Conservation (phyloP, 2,888 invertebrate genomes). For the Ceratothoa steindachneri region DNA sequence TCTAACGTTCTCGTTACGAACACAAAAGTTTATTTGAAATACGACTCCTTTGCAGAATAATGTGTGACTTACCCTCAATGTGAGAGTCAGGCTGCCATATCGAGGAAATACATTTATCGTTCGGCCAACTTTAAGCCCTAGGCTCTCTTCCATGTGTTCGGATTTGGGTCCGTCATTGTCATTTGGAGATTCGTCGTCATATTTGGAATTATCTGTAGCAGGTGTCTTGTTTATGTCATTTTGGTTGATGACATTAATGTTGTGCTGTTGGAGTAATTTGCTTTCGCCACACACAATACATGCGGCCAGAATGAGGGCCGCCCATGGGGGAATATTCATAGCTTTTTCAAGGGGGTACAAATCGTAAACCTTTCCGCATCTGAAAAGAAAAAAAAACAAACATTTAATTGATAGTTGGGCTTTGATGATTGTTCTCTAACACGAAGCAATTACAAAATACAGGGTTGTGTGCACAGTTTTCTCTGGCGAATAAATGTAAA, state of each 20-base stretch:
- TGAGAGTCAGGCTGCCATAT: slow-evolving; percentile 44
- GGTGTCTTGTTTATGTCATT: background rate
- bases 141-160: background rate
- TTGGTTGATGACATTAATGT: background rate
- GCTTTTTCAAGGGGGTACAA: background rate
- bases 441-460: too few relatives aligned
- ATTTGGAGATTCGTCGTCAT: background rate
- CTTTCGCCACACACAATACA: background rate
- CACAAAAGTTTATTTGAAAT: too few relatives aligned
- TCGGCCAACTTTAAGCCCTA: slow-evolving; percentile 22
- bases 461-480: too few relatives aligned
- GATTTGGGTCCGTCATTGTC: background rate
- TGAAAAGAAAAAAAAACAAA: too few relatives aligned
- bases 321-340: background rate
- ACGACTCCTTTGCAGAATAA: too few relatives aligned
- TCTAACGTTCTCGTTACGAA: too few relatives aligned
- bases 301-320: background rate
- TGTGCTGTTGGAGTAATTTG: background rate
- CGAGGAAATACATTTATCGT: slow-evolving; percentile 39
- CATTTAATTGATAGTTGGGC: too few relatives aligned
- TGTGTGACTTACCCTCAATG: too few relatives aligned
- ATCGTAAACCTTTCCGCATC: background rate
- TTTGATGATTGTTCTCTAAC: too few relatives aligned
- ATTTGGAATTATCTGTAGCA: background rate
- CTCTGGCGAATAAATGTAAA: too few relatives aligned